Base-by-base conservation (phyloP, 2,888 invertebrate species). In the Acanthosepion esculentum region DNA sequence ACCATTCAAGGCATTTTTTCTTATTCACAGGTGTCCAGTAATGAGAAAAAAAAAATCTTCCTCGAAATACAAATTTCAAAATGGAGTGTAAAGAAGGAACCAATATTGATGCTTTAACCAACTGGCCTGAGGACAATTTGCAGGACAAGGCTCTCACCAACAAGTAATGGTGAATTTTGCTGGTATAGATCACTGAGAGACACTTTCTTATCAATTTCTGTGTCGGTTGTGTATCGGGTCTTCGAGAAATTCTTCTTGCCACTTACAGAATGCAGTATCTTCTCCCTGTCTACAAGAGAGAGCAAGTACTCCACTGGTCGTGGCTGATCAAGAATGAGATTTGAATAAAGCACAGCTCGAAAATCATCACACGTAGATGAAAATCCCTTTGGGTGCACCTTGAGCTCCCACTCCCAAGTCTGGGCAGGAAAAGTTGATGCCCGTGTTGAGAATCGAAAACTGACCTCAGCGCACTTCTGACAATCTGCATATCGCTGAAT, bases 341-440 rank as follows among this genome's bases (percentile, higher is more conserved):
- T 97, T 33, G 97, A 97, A 95, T 97, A 96, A 91, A 97, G 96
- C 48, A 97, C 96, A 78, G 96, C 96, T 29, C 97, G 96, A 95
- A 97, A 96, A 94, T 97, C 97, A 48, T 97, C 97, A 23, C 96
- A 95, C 48, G 96, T 96, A 33, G 96, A 95, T 6, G 96, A 96
- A 94, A 96, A 97, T 29, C 97, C 97, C 95, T 97, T 97, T 0
- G 97, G 97, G 94, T 97, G 96, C 26, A 97, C 96, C 95, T 97
- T 97, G 92, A 98, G 96, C 95, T 97, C 97, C 98, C 98, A 98
- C 59, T 97, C 97, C 98, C 98, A 98, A 18, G 96, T 96, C 95
- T 97, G 97, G 8, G 96, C 96, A 0, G 97, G 97, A 94, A 97
- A 96, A 2, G 97, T 97, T 6, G 97, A 97, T 10, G 97, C 97